phyloP scores from a whole-genome alignment of 2,113 vertebrate genomes.

The Ivindomyrus marchei region DNA sequence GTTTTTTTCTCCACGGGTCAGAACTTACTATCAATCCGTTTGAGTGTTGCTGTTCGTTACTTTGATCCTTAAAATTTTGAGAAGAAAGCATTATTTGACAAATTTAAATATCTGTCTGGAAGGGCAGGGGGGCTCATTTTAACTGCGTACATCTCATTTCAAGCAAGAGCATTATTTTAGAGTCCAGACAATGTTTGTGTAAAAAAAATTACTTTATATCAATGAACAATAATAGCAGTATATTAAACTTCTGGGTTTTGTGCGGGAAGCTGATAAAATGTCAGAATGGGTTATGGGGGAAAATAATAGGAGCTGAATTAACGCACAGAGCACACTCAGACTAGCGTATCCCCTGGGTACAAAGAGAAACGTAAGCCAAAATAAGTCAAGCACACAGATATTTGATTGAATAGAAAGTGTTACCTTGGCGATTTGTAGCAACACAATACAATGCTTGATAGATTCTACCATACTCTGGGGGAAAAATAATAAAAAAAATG shows the following conservation, averaged over 20 bases:
- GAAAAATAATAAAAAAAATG: conserved; percentile 34
- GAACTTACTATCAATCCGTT: conserved; percentile 99
- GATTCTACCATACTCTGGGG: conserved; percentile 97
- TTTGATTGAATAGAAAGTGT: conserved; percentile 18
- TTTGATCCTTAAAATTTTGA: conserved; percentile 94
- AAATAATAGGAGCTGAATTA: conserved; percentile 8
- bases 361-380: background rate
- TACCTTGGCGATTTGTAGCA: conserved; percentile 99
- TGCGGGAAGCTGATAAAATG: conserved; percentile 16
- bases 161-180: background rate
- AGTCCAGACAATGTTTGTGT: background rate
- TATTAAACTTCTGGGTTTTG: background rate
- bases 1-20: conserved; percentile 50
- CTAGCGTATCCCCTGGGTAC: background rate
- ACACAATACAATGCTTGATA: conserved; percentile 99
- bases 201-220: background rate
- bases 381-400: background rate
- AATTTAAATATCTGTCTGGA: background rate
- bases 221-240: conserved; percentile 7
- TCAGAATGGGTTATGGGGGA: conserved; percentile 15
- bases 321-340: background rate
- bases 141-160: background rate
- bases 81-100: conserved; percentile 75
- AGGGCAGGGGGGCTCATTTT: background rate
- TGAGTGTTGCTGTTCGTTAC: conserved; percentile 98